Conservation (phyloP, 2,113 vertebrate species). For the Campylomormyrus numenius region DNA sequence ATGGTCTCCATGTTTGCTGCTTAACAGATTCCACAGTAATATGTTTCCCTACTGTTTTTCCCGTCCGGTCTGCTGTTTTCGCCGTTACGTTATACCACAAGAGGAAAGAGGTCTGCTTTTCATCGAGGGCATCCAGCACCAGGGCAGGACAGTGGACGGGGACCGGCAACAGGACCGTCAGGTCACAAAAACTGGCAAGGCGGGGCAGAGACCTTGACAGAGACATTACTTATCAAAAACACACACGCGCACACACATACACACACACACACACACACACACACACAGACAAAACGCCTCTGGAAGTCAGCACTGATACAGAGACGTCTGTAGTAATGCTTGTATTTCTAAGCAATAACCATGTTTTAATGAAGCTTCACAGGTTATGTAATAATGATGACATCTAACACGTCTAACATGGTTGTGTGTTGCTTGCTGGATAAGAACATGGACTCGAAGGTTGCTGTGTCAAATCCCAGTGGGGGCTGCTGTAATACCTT, state of each 20-base stretch:
- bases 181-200: neutral
- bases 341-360: neutral
- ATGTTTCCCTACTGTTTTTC: constrained; percentile 36
- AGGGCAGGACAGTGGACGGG: neutral
- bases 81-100: constrained; percentile 39
- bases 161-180: neutral
- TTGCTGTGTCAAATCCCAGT: neutral
- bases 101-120: constrained; percentile 47
- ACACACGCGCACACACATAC: neutral
- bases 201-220: neutral
- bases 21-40: constrained; percentile 40
- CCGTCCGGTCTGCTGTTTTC: constrained; percentile 39
- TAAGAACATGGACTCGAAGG: neutral
- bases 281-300: neutral
- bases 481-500: neutral
- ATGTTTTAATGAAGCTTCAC: neutral
- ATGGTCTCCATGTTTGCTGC: constrained; percentile 34
- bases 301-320: neutral
- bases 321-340: neutral
- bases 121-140: constrained; percentile 40
- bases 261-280: neutral
- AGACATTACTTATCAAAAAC: neutral
- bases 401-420: neutral
- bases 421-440: neutral
- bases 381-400: neutral